Conservation (phyloP, 2,797 vertebrate species). For the Lagorchestes hirsutus region DNA sequence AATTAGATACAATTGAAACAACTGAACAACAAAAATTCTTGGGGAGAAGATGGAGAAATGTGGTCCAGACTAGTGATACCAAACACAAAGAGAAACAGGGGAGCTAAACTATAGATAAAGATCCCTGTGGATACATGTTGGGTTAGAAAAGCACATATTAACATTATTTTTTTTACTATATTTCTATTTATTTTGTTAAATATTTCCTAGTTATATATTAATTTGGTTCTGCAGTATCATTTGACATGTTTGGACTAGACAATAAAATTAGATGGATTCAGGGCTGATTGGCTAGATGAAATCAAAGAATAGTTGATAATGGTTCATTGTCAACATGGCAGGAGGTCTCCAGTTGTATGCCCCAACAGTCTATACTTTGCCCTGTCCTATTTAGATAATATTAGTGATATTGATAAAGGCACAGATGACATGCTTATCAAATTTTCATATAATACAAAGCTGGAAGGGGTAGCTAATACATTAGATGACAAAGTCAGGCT, state of each 20-base stretch:
- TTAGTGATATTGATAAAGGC: background rate
- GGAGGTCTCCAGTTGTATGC: background rate
- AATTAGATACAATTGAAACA: background rate
- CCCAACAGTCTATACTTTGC: background rate
- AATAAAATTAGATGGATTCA: background rate
- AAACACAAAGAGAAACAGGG: background rate
- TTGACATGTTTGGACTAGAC: background rate
- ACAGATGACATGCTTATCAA: background rate
- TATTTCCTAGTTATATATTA: background rate
- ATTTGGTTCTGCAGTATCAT: background rate
- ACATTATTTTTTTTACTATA: background rate
- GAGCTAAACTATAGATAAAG: background rate
- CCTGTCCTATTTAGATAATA: background rate
- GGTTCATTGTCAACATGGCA: background rate
- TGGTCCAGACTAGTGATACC: background rate
- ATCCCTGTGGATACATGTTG: background rate
- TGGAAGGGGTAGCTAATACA: background rate
- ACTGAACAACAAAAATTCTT: background rate
- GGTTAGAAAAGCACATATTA: background rate
- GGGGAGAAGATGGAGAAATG: background rate
- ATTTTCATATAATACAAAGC: background rate
- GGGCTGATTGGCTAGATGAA: background rate
- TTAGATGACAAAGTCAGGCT: background rate
- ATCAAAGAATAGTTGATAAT: background rate
- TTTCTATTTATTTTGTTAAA: background rate